Percentiles rank a stretch among this genome's conserved stretches.
These are phyloP conservation scores for Gymnocephalus cernua DNA, from an alignment of 2,113 vertebrate genomes.

Conservation along the genomic window DNA sequence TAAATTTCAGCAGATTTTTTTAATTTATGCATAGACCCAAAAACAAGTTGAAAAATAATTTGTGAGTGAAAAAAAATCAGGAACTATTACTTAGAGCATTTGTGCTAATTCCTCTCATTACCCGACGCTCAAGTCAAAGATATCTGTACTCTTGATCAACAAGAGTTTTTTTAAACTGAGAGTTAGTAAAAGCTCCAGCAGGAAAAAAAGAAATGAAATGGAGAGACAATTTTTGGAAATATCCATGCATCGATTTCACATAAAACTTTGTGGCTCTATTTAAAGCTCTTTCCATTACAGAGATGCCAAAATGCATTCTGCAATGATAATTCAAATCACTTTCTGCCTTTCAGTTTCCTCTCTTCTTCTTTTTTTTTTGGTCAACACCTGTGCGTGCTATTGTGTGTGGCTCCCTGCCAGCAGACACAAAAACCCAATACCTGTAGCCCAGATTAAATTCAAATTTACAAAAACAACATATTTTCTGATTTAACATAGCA, in stretches of 20 bases:
- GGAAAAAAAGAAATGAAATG: not conserved
- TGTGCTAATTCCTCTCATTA: constrained; percentile 97
- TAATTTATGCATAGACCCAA: constrained; percentile 99
- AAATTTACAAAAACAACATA: constrained; percentile 67
- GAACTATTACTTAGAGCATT: constrained; percentile 97
- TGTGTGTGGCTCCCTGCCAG: constrained; percentile 73
- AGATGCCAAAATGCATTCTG: constrained; percentile 57
- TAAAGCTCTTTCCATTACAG: constrained; percentile 34
- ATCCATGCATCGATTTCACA: constrained; percentile 27
- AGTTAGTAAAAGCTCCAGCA: constrained; percentile 23
- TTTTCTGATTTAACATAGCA: constrained; percentile 43
- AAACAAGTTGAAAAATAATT: constrained; percentile 98
- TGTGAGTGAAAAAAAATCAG: constrained; percentile 86
- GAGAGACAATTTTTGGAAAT: constrained; percentile 41
- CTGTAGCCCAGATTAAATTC: constrained; percentile 68
- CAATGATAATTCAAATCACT: constrained; percentile 74
- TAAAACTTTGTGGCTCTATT: constrained; percentile 57
- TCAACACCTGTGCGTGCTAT: constrained; percentile 76
- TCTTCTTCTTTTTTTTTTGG: constrained; percentile 31
- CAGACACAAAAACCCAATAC: constrained; percentile 62
- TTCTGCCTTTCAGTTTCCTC: constrained; percentile 43
- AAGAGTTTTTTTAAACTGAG: constrained; percentile 67
- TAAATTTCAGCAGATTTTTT: constrained; percentile 99
- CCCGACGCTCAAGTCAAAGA: constrained; percentile 90
- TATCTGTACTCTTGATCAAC: constrained; percentile 87